A percentile compares a stretch with the other conserved stretches of the same genome.
Evolutionary conservation across 2,113 vertebrate genomes (phyloP).

Genomic region (Chlamydotis undulata): DNA sequence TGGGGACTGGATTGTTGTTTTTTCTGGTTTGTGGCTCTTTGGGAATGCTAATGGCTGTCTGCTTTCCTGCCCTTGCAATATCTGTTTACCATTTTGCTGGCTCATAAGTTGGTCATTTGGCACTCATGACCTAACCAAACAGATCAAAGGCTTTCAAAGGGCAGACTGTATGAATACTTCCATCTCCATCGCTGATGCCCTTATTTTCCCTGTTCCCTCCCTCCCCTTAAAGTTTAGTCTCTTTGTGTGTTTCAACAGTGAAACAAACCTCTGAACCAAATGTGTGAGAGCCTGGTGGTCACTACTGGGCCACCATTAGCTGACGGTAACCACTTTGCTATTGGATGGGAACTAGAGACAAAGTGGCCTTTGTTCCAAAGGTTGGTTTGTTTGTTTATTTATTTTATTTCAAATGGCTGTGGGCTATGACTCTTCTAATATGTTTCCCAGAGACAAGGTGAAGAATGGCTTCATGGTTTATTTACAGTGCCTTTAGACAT

Average conservation of each 20-base stretch:
- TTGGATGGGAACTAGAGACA: not conserved
- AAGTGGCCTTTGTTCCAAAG: constrained; percentile 31
- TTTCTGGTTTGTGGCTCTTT: constrained; percentile 63
- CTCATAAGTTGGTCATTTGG: constrained; percentile 64
- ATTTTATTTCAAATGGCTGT: constrained; percentile 47
- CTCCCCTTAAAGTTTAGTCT: not conserved
- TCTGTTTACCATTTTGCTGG: constrained; percentile 69
- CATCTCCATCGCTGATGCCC: not conserved
- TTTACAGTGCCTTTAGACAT: constrained; percentile 29
- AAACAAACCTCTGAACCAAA: not conserved
- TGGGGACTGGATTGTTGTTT: constrained; percentile 25
- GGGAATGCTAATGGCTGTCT: constrained; percentile 67
- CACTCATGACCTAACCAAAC: constrained; percentile 45
- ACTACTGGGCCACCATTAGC: not conserved
- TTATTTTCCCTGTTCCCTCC: constrained; percentile 34
- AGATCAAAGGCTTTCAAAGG: constrained; percentile 62
- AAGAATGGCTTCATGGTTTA: constrained; percentile 43
- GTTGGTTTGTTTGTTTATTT: constrained; percentile 26
- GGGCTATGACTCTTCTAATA: constrained; percentile 27
- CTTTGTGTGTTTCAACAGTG: not conserved
- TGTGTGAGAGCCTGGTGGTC: not conserved
- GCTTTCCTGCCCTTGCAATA: constrained; percentile 64
- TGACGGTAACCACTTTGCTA: not conserved
- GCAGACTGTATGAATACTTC: constrained; percentile 31
- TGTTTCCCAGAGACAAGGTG: constrained; percentile 52